Conservation (phyloP, 2,888 invertebrate species). For the Tortricodes alternella region DNA sequence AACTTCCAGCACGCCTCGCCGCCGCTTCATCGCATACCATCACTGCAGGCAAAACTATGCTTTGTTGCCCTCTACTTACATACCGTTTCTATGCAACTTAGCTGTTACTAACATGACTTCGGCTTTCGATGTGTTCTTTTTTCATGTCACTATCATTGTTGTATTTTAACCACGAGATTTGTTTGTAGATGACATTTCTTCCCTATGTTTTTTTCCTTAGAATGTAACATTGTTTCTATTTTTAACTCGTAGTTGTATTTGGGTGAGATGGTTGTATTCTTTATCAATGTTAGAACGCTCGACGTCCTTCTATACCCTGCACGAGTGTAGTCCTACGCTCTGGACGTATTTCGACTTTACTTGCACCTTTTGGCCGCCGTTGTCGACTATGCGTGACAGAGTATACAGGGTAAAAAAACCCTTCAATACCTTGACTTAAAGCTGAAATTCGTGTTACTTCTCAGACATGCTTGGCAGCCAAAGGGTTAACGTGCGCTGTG, state of each 20-base stretch:
- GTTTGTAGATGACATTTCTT: constrained; percentile 28
- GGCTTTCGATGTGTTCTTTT: constrained; percentile 24
- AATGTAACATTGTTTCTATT: neutral
- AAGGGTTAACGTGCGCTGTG: no score
- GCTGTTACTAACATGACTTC: constrained; percentile 29
- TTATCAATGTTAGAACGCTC: no score
- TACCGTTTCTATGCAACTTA: constrained; percentile 27
- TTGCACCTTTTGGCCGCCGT: no score
- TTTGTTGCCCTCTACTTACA: constrained; percentile 16
- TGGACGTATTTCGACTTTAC: no score
- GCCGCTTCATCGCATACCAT: constrained; percentile 58
- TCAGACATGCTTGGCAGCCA: no score
- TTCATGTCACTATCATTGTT: constrained; percentile 7
- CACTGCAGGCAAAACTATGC: constrained; percentile 38
- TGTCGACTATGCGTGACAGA: no score
- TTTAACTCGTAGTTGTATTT: neutral
- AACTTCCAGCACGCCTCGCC: constrained; percentile 55
- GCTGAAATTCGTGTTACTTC: no score
- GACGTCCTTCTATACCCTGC: no score
- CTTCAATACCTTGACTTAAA: no score
- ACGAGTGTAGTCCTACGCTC: no score
- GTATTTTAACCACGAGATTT: neutral
- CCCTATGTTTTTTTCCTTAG: neutral
- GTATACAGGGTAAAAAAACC: no score
- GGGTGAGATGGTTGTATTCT: no score